Evolutionary conservation across 2,888 invertebrate genomes (phyloP).

Genomic region (Rhingia campestris): DNA sequence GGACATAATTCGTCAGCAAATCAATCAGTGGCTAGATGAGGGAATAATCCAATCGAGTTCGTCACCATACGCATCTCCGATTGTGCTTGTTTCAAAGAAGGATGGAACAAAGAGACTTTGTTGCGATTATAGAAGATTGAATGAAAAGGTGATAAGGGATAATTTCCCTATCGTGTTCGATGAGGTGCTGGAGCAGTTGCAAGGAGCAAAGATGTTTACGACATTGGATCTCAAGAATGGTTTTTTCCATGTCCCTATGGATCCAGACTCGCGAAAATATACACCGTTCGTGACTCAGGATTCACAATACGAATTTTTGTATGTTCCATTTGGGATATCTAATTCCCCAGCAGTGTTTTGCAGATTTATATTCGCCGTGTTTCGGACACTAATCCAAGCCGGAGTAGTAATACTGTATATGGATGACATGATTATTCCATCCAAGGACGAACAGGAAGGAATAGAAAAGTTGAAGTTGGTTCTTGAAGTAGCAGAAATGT

Average conservation of each 20-base stretch:
- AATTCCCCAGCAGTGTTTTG: not conserved
- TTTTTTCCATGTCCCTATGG: too few relatives aligned
- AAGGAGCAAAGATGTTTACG: too few relatives aligned
- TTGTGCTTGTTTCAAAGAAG: constrained; percentile 29
- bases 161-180: not conserved
- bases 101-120: constrained; percentile 11
- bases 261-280: too few relatives aligned
- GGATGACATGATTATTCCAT: too few relatives aligned
- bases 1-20: not conserved
- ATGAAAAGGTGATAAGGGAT: constrained; percentile 19
- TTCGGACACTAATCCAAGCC: too few relatives aligned
- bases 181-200: not conserved
- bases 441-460: too few relatives aligned
- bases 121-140: not conserved
- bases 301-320: not conserved
- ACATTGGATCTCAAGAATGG: too few relatives aligned
- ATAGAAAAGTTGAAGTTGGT: too few relatives aligned
- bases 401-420: too few relatives aligned
- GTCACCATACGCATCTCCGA: constrained; percentile 1
- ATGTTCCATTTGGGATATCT: not conserved
- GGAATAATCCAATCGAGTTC: not conserved
- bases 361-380: too few relatives aligned
- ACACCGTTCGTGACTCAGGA: too few relatives aligned
- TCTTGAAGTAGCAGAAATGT: too few relatives aligned
- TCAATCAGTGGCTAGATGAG: not conserved